These are phyloP conservation scores for Cephonodes hylas DNA, from an alignment of 2,888 invertebrate genomes.

Conservation along the genomic window DNA sequence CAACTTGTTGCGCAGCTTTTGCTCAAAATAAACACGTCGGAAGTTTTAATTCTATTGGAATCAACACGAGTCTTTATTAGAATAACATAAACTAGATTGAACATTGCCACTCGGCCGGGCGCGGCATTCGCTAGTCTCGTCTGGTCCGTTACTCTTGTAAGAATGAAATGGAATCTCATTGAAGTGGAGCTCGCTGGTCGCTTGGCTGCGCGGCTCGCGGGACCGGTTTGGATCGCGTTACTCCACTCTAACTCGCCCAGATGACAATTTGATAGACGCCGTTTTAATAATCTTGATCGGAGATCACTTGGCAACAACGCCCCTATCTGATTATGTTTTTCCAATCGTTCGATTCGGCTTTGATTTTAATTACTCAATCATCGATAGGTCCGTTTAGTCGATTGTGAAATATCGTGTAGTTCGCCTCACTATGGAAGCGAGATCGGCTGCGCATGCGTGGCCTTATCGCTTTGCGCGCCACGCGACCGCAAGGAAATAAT, in stretches of 20 bases:
- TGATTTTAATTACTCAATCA: conserved; percentile 23
- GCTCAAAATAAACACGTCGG: conserved; percentile 32
- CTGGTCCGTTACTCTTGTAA: conserved; percentile 74
- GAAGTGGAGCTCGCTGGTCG: conserved; percentile 61
- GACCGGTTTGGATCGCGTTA: conserved; percentile 68
- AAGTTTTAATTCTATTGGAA: conserved; percentile 32
- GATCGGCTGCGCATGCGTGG: background rate
- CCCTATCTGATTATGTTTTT: conserved; percentile 26
- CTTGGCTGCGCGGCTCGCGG: conserved; percentile 41
- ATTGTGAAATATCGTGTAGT: background rate
- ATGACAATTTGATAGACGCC: conserved; percentile 72
- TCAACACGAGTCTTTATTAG: conserved; percentile 16
- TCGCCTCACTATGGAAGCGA: conserved; percentile 7
- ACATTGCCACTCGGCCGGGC: conserved; percentile 6
- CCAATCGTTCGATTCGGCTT: conserved; percentile 21
- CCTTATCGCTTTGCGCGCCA: conserved; percentile 22
- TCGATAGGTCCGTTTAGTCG: conserved; percentile 39
- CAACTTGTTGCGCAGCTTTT: conserved; percentile 42
- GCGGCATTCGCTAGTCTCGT: conserved; percentile 34
- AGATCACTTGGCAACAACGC: conserved; percentile 30
- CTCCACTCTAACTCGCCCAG: conserved; percentile 57
- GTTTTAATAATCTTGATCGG: conserved; percentile 51
- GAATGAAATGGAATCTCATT: conserved; percentile 80
- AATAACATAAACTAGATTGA: conserved; percentile 16
- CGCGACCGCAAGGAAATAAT: conserved; percentile 22